These are phyloP conservation scores for Diarsia mendica DNA, from an alignment of 2,888 invertebrate species.

Conservation along the genomic window DNA sequence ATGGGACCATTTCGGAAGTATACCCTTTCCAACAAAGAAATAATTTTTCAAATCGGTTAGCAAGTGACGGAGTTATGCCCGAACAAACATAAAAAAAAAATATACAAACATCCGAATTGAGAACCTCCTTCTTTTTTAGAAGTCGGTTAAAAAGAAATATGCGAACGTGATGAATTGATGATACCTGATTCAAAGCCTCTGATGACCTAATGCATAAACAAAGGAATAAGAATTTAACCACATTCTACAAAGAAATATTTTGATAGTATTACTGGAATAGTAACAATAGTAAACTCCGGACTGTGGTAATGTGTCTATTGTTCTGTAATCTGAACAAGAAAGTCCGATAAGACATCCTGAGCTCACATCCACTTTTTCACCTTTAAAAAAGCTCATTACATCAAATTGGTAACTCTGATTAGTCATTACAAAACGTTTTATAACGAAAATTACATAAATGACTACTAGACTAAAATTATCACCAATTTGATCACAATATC, in stretches of 20 bases:
- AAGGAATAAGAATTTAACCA: background rate
- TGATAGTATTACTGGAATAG: constrained; percentile 1
- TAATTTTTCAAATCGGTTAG: too few species aligned
- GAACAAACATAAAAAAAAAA: too few species aligned
- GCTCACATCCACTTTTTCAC: background rate
- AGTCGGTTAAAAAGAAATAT: background rate
- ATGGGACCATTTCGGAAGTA: too few species aligned
- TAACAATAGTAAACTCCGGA: background rate
- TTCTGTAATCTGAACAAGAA: constrained; percentile 5
- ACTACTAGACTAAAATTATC: too few species aligned
- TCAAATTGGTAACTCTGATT: background rate
- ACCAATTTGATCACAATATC: constrained; percentile 11
- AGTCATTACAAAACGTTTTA: background rate
- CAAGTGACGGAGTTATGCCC: too few species aligned
- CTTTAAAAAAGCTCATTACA: background rate
- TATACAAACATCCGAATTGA: too few species aligned
- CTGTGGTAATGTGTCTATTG: constrained; percentile 11
- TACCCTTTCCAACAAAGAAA: too few species aligned
- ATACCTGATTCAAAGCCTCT: background rate
- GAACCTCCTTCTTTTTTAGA: too few species aligned
- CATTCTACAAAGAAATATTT: background rate
- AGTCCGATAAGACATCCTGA: background rate
- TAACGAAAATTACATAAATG: background rate
- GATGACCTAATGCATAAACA: background rate
- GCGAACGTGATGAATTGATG: too few species aligned